Evolutionary conservation across 2,113 vertebrate species (phyloP).

Genomic region (Mohoua ochrocephala): DNA sequence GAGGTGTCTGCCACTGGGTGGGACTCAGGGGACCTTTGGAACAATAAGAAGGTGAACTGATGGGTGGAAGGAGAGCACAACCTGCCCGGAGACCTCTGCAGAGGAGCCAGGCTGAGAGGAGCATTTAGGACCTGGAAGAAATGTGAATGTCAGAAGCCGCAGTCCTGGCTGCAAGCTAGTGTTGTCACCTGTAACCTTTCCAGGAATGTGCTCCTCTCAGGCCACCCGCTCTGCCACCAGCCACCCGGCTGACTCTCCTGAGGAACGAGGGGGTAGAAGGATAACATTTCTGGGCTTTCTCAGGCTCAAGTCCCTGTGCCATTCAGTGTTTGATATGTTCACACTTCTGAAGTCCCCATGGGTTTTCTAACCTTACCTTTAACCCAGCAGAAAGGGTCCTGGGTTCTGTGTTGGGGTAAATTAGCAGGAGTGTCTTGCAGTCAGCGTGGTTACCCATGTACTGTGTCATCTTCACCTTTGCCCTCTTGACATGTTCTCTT

Average conservation of each 20-base stretch:
- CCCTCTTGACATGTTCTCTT: not conserved
- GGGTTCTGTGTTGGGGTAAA: not conserved
- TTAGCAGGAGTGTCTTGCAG: not conserved
- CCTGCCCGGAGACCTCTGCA: not conserved
- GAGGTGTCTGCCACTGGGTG: not conserved
- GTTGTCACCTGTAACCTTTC: not conserved
- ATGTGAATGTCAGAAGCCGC: not conserved
- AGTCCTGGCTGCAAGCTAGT: not conserved
- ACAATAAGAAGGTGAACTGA: not conserved
- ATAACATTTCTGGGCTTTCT: not conserved
- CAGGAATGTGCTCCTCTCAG: not conserved
- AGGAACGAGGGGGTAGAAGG: not conserved
- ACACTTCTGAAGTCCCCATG: not conserved
- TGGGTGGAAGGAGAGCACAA: not conserved
- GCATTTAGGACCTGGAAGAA: not conserved
- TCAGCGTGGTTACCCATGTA: fast-evolving
- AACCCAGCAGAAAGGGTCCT: not conserved
- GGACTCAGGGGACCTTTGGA: not conserved
- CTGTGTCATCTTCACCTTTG: not conserved
- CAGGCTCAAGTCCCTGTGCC: not conserved
- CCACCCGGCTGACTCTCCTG: not conserved
- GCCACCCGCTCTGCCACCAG: not conserved
- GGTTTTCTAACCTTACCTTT: not conserved
- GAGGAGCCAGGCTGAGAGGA: not conserved
- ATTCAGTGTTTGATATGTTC: not conserved